Evolutionary conservation across 2,888 invertebrate species (phyloP).

Genomic region (Conomelus anceps): DNA sequence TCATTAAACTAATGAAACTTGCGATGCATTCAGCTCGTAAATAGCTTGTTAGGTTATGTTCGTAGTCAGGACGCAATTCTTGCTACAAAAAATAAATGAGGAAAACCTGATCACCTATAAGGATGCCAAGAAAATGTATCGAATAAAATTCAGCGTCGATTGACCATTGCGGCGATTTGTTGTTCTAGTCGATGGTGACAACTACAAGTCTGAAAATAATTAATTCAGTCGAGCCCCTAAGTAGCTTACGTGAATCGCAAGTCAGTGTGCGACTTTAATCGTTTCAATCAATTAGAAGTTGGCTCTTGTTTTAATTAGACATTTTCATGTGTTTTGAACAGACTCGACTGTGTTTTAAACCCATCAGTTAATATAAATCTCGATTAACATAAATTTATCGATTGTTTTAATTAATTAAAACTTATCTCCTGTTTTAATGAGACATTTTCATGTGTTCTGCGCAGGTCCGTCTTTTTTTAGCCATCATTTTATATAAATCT

Average conservation of each 20-base stretch:
- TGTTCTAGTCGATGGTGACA: not conserved
- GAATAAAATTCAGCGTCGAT: not conserved
- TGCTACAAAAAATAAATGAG: not conserved
- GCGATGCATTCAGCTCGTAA: not conserved
- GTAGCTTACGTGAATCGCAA: not conserved
- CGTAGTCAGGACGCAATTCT: not conserved
- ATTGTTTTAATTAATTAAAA: not conserved
- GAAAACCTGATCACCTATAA: not conserved
- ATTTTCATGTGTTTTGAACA: not conserved
- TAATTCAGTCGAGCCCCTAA: not conserved
- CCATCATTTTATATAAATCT: not conserved
- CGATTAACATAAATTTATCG: no score
- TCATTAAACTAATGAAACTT: not conserved
- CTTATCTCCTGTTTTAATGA: not conserved
- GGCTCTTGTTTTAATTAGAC: not conserved
- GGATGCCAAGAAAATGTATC: not conserved
- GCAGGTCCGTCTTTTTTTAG: not conserved
- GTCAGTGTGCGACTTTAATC: not conserved
- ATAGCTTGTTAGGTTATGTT: not conserved
- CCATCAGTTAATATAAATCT: not conserved
- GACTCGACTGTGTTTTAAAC: not conserved
- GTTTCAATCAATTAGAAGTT: not conserved
- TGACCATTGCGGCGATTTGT: not conserved
- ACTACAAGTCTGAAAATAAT: not conserved
- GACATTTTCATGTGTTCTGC: not conserved